Percentiles rank a stretch among this genome's conserved stretches.
These are phyloP conservation scores for Cryptus armator DNA, from an alignment of 2,888 invertebrate genomes.

Conservation along the genomic window DNA sequence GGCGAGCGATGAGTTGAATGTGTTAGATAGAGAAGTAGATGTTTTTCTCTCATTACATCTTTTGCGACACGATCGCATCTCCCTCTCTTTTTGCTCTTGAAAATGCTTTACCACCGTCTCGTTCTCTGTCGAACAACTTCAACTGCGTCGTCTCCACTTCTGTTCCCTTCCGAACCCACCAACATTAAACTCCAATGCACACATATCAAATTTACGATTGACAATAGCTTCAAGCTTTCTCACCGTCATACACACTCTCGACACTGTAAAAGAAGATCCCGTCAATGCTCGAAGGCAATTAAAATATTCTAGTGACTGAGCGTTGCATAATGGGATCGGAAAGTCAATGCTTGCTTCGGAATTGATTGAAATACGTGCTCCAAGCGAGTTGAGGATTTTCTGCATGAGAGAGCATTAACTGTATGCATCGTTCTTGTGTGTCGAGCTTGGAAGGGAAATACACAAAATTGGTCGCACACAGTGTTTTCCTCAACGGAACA, in stretches of 20 bases:
- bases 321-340: neutral
- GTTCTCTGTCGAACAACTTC: neutral
- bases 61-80: neutral
- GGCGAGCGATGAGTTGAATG: neutral
- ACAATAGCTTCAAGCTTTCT: neutral
- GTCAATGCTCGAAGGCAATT: neutral
- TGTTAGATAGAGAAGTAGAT: neutral
- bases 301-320: constrained; percentile 2
- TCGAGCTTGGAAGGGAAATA: neutral
- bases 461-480: constrained; percentile 14
- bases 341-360: neutral
- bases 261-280: neutral
- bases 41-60: neutral
- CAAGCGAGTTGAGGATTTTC: neutral
- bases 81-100: neutral
- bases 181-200: neutral
- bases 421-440: neutral
- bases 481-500: neutral
- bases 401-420: constrained; percentile 4
- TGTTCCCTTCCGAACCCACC: neutral
- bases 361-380: neutral
- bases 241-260: neutral
- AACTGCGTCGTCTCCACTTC: neutral
- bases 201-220: neutral
- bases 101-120: neutral